Evolutionary conservation across 2,113 vertebrate genomes (phyloP).

Genomic region (Abramis brama): DNA sequence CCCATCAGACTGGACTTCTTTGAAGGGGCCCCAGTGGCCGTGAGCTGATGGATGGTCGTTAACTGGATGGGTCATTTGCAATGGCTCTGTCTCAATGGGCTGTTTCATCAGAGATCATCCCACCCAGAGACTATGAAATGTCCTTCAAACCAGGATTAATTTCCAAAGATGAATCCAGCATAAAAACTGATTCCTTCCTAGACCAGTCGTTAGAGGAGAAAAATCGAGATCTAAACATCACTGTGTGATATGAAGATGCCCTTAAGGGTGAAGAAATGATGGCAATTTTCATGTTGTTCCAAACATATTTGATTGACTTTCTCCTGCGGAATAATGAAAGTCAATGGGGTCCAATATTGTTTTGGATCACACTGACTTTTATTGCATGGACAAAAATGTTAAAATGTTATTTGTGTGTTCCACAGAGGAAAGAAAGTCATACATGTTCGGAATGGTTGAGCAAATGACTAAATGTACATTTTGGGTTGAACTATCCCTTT

Average conservation of each 20-base stretch:
- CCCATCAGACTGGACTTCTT: slow-evolving; percentile 19
- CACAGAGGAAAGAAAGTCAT: neutral
- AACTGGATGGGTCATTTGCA: slow-evolving; percentile 47
- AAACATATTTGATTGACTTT: neutral
- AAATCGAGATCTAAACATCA: neutral
- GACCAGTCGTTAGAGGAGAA: neutral
- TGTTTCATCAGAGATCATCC: slow-evolving; percentile 43
- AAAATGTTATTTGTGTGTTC: neutral
- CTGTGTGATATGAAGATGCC: neutral
- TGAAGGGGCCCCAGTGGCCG: slow-evolving; percentile 32
- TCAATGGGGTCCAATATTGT: neutral
- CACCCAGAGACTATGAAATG: slow-evolving; percentile 42
- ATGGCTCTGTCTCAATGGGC: slow-evolving; percentile 45
- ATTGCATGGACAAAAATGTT: neutral
- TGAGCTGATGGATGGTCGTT: slow-evolving; percentile 49
- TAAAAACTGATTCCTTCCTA: neutral
- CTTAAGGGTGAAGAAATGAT: too few species aligned
- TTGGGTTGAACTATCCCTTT: neutral
- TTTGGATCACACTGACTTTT: neutral
- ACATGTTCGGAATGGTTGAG: neutral
- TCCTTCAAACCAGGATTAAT: slow-evolving; percentile 41
- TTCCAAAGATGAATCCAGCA: slow-evolving; percentile 39
- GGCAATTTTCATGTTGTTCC: neutral
- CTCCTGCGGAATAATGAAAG: neutral
- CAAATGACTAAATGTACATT: neutral